These are phyloP conservation scores for Falco punctatus DNA, from an alignment of 2,113 vertebrate genomes.

Conservation along the genomic window DNA sequence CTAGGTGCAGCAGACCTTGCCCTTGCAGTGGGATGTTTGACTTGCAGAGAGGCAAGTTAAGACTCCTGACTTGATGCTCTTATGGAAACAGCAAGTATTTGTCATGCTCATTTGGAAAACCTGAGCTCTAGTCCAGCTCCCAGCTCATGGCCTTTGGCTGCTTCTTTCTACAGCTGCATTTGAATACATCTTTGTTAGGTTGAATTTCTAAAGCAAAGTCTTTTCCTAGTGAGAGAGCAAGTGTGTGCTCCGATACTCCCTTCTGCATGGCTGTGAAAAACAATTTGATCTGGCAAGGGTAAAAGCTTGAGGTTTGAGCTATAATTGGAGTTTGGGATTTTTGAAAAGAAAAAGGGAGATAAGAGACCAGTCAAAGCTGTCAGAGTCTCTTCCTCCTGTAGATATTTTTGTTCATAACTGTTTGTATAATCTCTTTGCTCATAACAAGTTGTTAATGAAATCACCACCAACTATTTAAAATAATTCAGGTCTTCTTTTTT, in stretches of 20 bases:
- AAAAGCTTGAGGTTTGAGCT: slow-evolving; percentile 63
- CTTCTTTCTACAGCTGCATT: neutral
- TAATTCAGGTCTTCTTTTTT: neutral
- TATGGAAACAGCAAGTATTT: neutral
- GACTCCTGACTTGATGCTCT: neutral
- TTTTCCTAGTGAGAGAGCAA: neutral
- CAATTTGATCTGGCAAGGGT: slow-evolving; percentile 57
- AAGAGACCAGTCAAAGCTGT: slow-evolving; percentile 49
- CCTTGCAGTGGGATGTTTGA: neutral
- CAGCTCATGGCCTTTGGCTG: neutral
- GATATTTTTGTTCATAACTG: slow-evolving; percentile 57
- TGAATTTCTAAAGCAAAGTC: slow-evolving; percentile 26
- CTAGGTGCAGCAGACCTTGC: neutral
- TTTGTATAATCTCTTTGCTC: slow-evolving; percentile 50
- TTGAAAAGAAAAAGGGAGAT: slow-evolving; percentile 69
- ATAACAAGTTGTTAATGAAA: slow-evolving; percentile 58
- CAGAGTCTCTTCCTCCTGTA: slow-evolving; percentile 48
- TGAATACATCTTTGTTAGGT: slow-evolving; percentile 8
- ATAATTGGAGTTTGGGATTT: slow-evolving; percentile 71
- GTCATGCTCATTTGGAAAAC: neutral
- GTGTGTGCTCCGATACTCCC: neutral
- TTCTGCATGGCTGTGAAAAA: slow-evolving; percentile 23
- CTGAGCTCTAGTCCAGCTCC: neutral
- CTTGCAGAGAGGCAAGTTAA: neutral
- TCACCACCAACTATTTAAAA: slow-evolving; percentile 29